Base-by-base conservation (phyloP, 2,888 invertebrate species). In the Capitulum mitella region DNA sequence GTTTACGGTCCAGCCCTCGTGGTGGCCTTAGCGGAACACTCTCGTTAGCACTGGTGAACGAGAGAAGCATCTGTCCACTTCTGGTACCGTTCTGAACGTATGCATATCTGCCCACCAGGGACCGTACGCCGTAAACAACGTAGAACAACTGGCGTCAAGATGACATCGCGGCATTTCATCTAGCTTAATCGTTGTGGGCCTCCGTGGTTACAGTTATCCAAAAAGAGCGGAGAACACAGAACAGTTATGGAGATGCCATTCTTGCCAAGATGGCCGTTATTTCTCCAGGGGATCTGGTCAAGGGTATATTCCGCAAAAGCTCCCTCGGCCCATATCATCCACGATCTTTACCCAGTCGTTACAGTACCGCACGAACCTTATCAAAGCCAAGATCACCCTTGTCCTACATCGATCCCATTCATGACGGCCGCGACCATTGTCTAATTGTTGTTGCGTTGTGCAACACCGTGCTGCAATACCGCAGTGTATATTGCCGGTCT, bases 381-480 rank as follows among this genome's bases (percentile, higher is more conserved):
- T 43, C 43, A 43, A 43, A 43, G 12, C 12, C 5, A 43, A n/a
- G n/a, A 58, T 58, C 58, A n/a, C n/a, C n/a, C n/a, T 14, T 10
- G 58, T 10, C 12, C 58, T 29, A 58, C n/a, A 58, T 58, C 58
- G 58, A 29, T 10, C 58, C 58, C n/a, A 58, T 58, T 58, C 58
- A 58, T 26, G 29, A n/a, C 29, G 29, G 12, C 58, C 58, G 29
- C 34, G 29, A 34, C 34, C 64, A 19, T 34, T 64, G 34, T 64
- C 34, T 22, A 64, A 64, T 64, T 64, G 64, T 34, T 64, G 64
- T 34, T 34, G 64, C 64, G 64, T 64, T 64, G 64, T 29, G 64
- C 64, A 64, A 64, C 22, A 51, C 19, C 22, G 16, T 22, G 43
- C 6, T 12, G 6, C 43, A 43, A 12, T 43, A 43, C 43, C 6